phyloP scores from a whole-genome alignment of 2,888 invertebrate species.

The Clunio marinus region DNA sequence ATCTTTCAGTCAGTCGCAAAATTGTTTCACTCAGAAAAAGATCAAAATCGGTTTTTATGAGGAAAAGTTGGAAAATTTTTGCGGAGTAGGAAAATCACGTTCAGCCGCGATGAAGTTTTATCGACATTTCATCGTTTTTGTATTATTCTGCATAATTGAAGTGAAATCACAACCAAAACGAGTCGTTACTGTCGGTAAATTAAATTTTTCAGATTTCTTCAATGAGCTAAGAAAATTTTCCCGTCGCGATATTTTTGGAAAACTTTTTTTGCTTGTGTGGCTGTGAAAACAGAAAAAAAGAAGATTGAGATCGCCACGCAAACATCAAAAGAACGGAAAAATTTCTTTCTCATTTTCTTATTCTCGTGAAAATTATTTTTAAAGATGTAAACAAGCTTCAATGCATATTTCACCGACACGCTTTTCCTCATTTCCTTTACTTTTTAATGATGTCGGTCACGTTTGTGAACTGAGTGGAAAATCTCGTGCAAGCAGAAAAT shows the following conservation, averaged over 20 bases:
- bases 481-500: too few relatives aligned
- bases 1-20: too few relatives aligned
- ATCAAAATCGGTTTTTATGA: too few relatives aligned
- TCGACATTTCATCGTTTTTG: too few relatives aligned
- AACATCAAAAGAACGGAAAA: neutral
- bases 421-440: neutral
- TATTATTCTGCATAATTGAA: too few relatives aligned
- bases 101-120: too few relatives aligned
- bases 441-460: neutral
- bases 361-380: neutral
- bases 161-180: too few relatives aligned
- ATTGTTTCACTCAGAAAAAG: too few relatives aligned
- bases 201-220: too few relatives aligned
- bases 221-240: neutral
- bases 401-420: neutral
- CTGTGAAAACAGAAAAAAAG: neutral
- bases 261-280: neutral
- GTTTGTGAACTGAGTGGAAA: neutral
- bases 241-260: conserved; percentile 23
- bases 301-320: neutral
- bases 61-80: too few relatives aligned
- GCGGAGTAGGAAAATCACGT: too few relatives aligned
- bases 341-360: neutral
- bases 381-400: neutral
- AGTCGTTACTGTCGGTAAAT: too few relatives aligned